A percentile compares a stretch with the other conserved stretches of the same genome.
phyloP scores from a whole-genome alignment of 2,113 vertebrate genomes.

The Aix galericulata region DNA sequence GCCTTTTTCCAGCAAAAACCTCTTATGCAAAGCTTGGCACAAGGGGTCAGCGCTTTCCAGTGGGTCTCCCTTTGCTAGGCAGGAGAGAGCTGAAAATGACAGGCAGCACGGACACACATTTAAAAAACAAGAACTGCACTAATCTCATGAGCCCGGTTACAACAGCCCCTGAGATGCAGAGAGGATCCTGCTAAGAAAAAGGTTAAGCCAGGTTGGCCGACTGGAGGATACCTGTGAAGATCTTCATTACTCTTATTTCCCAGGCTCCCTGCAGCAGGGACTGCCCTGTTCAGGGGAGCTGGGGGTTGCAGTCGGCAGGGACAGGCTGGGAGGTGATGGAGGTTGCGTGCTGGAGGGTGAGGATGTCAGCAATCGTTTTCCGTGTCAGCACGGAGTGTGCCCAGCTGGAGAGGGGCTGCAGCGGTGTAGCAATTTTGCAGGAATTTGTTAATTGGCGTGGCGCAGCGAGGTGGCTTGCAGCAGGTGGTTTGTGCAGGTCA shows the following conservation, averaged over 20 bases:
- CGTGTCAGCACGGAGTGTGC: background rate
- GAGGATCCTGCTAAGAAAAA: background rate
- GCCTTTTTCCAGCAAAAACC: background rate
- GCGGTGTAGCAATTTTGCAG: background rate
- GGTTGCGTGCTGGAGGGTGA: background rate
- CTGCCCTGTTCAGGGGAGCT: background rate
- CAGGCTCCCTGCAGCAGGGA: background rate
- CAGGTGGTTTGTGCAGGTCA: background rate
- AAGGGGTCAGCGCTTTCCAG: background rate
- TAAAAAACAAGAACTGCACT: background rate
- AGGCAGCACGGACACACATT: background rate
- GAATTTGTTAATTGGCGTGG: background rate
- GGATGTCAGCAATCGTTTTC: background rate
- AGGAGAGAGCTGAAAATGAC: background rate
- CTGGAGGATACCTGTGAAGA: background rate
- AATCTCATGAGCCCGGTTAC: conserved; percentile 29
- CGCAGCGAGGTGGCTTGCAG: background rate
- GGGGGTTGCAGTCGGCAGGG: no score
- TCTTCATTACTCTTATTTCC: background rate
- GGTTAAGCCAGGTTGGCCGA: background rate
- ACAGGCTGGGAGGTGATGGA: no score
- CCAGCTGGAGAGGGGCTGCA: background rate
- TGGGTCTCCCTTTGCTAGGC: background rate
- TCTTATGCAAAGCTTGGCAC: background rate
- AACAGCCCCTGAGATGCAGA: background rate